A percentile compares a stretch with the other conserved stretches of the same genome.
phyloP scores from a whole-genome alignment of 2,797 vertebrate genomes.

The Muscicapa striata region DNA sequence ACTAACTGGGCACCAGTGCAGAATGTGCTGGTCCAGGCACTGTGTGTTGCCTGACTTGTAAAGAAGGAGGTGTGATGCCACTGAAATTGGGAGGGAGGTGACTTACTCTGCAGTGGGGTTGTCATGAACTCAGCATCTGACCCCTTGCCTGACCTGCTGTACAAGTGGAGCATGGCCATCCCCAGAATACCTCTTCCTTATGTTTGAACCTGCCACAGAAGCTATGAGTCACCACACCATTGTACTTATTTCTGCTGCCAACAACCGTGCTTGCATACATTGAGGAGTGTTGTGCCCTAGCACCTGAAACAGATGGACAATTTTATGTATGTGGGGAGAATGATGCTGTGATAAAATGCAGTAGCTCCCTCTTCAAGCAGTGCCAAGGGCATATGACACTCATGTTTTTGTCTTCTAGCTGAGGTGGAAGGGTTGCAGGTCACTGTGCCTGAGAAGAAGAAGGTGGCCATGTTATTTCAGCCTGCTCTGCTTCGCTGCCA shows the following conservation, averaged over 20 bases:
- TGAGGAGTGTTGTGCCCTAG: background rate
- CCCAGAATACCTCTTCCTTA: background rate
- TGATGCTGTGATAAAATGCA: background rate
- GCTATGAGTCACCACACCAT: rapidly evolving
- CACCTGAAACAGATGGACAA: background rate
- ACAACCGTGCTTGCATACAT: background rate
- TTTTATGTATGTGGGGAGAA: background rate
- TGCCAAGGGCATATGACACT: background rate
- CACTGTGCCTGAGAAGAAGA: conserved; percentile 87
- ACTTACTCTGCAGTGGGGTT: background rate
- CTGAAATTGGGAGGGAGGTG: background rate
- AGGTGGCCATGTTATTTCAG: conserved; percentile 93
- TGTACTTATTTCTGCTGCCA: background rate
- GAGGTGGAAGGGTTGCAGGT: conserved; percentile 85
- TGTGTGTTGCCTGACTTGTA: background rate
- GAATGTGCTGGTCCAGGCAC: background rate
- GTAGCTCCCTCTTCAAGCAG: background rate
- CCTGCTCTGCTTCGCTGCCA: conserved; percentile 90
- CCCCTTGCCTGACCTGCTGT: background rate
- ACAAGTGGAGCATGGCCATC: background rate
- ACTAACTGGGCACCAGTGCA: background rate
- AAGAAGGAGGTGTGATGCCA: background rate
- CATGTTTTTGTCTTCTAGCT: conserved; percentile 72
- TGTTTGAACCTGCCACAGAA: background rate
- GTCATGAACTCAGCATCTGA: background rate